Evolutionary conservation across 2,797 vertebrate genomes (phyloP).

Genomic region (Argya squamiceps): DNA sequence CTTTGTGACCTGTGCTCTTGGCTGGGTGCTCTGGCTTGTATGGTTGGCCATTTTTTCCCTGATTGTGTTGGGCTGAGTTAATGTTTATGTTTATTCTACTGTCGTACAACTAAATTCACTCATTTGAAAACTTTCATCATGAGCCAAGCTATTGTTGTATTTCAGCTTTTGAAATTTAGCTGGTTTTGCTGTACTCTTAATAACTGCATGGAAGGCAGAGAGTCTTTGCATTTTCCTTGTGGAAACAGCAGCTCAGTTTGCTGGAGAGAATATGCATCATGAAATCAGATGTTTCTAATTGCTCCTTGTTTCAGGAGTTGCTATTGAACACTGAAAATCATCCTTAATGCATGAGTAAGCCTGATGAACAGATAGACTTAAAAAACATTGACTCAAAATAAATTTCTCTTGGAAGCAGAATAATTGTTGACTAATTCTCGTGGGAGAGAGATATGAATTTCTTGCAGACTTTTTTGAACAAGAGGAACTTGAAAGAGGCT

Average conservation of each 20-base stretch:
- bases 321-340: constrained; percentile 41
- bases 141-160: constrained; percentile 17
- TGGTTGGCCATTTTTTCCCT: background rate
- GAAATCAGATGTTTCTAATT: constrained; percentile 50
- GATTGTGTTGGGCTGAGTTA: background rate
- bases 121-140: constrained; percentile 26
- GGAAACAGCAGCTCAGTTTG: constrained; percentile 5
- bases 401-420: constrained; percentile 42
- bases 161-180: constrained; percentile 24
- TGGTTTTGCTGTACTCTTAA: background rate
- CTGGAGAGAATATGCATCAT: constrained; percentile 23
- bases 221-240: constrained; percentile 14
- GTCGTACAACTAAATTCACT: background rate
- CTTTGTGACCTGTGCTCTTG: background rate
- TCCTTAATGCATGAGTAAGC: constrained; percentile 60
- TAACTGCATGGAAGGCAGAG: background rate
- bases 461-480: constrained; percentile 40
- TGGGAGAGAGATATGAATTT: constrained; percentile 27
- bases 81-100: constrained; percentile 47
- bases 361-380: constrained; percentile 39
- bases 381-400: constrained; percentile 70
- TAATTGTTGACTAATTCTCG: constrained; percentile 50
- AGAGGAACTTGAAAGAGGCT: background rate
- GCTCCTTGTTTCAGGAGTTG: constrained; percentile 45
- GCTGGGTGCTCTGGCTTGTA: background rate